A percentile compares a stretch with the other conserved stretches of the same genome.
Evolutionary conservation across 2,113 vertebrate genomes (phyloP).

Genomic region (Noctilio leporinus): DNA sequence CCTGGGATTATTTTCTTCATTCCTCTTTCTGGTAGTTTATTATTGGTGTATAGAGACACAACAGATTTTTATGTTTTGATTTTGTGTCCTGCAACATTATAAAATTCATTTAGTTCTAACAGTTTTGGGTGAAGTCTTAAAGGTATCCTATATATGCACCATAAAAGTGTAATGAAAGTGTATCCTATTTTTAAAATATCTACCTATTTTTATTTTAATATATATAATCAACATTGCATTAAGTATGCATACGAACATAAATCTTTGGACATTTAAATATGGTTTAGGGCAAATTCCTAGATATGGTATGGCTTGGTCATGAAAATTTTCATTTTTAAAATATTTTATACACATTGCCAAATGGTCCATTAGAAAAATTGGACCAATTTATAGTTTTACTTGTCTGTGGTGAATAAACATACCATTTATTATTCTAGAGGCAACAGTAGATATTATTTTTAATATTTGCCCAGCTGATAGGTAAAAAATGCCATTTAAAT

Average conservation of each 20-base stretch:
- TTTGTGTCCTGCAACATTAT: not conserved
- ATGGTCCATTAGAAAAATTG: constrained; percentile 18
- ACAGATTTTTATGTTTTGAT: not conserved
- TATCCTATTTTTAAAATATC: not conserved
- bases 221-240: not conserved
- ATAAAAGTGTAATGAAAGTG: not conserved
- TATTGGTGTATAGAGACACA: not conserved
- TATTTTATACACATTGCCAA: not conserved
- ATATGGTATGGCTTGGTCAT: not conserved
- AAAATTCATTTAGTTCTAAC: not conserved
- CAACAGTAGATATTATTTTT: not conserved
- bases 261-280: not conserved
- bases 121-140: not conserved
- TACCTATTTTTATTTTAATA: not conserved
- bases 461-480: not conserved
- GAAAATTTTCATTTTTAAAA: not conserved
- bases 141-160: not conserved
- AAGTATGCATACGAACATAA: not conserved
- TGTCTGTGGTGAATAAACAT: not conserved
- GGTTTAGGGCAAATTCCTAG: not conserved
- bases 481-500: not conserved
- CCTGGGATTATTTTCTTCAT: not conserved
- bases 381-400: not conserved
- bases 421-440: not conserved
- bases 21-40: not conserved